Evolutionary conservation across 2,888 invertebrate species (phyloP).

Genomic region (Eupeodes luniger): DNA sequence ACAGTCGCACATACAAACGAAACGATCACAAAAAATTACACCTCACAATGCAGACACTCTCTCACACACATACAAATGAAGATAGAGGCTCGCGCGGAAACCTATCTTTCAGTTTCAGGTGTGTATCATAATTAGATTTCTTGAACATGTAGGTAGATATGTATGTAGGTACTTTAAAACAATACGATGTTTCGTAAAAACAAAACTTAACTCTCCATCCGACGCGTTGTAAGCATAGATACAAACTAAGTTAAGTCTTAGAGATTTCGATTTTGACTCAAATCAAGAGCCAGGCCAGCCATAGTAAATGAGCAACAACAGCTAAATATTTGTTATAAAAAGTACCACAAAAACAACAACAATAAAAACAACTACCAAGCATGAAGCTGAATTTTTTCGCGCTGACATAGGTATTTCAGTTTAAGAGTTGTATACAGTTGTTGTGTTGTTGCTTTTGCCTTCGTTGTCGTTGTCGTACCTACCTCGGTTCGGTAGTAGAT

Average conservation of each 20-base stretch:
- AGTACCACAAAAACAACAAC: constrained; percentile 1
- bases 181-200: constrained; percentile 58
- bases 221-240: constrained; percentile 69
- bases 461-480: not conserved
- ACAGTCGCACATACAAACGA: constrained; percentile 55
- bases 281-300: constrained; percentile 55
- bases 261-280: constrained; percentile 18
- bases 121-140: constrained; percentile 74
- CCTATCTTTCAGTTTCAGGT: constrained; percentile 66
- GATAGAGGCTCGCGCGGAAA: constrained; percentile 35
- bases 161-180: constrained; percentile 48
- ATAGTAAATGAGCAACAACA: constrained; percentile 63
- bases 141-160: constrained; percentile 66
- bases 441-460: constrained; percentile 1
- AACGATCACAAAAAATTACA: constrained; percentile 61
- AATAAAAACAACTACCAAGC: constrained; percentile 29
- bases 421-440: constrained; percentile 42
- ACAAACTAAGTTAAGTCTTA: constrained; percentile 72
- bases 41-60: constrained; percentile 51
- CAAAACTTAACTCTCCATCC: constrained; percentile 65
- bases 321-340: constrained; percentile 27
- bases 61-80: constrained; percentile 29
- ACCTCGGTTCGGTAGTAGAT: constrained; percentile 55
- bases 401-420: constrained; percentile 58
- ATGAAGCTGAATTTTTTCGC: constrained; percentile 61